Conservation (phyloP, 1,140 invertebrate genomes). For the Pseudomyrmex concolor region DNA sequence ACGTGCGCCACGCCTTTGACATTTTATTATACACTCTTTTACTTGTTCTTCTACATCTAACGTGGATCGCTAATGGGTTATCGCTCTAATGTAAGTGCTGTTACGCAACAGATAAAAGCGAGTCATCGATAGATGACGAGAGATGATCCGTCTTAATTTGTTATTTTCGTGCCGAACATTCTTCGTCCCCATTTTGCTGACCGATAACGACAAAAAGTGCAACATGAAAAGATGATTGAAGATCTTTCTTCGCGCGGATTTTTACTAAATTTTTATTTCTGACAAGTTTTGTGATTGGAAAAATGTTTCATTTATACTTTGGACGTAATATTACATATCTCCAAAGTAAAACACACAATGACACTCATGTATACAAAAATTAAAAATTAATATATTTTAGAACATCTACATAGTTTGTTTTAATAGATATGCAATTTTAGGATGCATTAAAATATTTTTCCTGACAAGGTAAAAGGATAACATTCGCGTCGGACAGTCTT, state of each 20-base stretch:
- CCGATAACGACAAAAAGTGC: not conserved
- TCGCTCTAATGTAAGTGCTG: constrained; percentile 10
- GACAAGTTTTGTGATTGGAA: no score
- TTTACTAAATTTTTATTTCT: no score
- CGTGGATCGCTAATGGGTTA: constrained; percentile 36
- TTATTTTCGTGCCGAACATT: constrained; percentile 22
- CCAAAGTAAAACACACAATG: no score
- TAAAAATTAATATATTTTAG: no score
- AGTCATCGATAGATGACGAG: constrained; percentile 15
- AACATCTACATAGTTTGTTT: no score
- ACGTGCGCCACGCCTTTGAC: constrained; percentile 6
- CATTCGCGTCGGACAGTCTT: not conserved
- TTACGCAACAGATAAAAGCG: constrained; percentile 5
- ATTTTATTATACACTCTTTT: constrained; percentile 31
- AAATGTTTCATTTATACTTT: not conserved
- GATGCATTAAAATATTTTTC: not conserved
- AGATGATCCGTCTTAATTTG: constrained; percentile 40
- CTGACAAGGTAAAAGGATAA: not conserved
- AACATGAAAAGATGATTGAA: not conserved
- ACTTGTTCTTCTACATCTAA: constrained; percentile 33
- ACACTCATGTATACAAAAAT: no score
- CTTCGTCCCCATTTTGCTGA: not conserved
- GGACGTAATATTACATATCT: not conserved
- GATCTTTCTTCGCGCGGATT: no score
- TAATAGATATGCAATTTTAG: not conserved